Percentiles rank a stretch among this genome's conserved stretches.
These are phyloP conservation scores for Kryphioiulus occultus DNA, from an alignment of 2,888 invertebrate genomes.

Conservation along the genomic window DNA sequence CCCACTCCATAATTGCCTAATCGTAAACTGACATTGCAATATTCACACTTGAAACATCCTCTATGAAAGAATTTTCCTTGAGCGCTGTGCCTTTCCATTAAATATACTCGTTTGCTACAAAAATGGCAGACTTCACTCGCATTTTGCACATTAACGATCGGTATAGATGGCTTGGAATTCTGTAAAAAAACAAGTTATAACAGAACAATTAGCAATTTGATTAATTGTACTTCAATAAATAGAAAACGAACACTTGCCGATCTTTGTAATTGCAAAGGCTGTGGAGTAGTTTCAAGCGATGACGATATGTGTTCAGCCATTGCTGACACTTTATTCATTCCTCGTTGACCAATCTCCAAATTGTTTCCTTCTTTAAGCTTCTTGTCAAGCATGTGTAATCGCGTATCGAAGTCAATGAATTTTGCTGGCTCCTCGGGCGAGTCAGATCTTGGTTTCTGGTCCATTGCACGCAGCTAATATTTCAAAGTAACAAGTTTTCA, in stretches of 20 bases:
- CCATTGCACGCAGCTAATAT: constrained; percentile 72
- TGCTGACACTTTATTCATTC: constrained; percentile 81
- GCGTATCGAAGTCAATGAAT: constrained; percentile 76
- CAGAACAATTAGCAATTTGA: neutral
- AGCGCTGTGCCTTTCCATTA: constrained; percentile 89
- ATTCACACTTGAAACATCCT: constrained; percentile 92
- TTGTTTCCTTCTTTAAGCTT: constrained; percentile 80
- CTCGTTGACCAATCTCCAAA: constrained; percentile 71
- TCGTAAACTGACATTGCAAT: constrained; percentile 84
- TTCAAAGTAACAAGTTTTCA: neutral
- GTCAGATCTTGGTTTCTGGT: constrained; percentile 66
- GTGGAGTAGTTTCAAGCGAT: constrained; percentile 56
- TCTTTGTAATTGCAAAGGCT: constrained; percentile 53
- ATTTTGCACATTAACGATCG: constrained; percentile 70
- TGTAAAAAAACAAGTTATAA: neutral
- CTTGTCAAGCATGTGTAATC: constrained; percentile 74
- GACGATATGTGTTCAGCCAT: constrained; percentile 77
- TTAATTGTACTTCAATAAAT: neutral
- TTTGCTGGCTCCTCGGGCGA: constrained; percentile 70
- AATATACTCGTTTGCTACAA: constrained; percentile 89
- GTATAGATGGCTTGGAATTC: constrained; percentile 59
- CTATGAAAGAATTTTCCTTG: constrained; percentile 91
- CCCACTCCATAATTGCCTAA: constrained; percentile 69
- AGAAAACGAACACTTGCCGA: constrained; percentile 29
- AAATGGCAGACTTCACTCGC: constrained; percentile 83